Base-by-base conservation (phyloP, 1,140 invertebrate species). In the Drosophila albomicans region DNA sequence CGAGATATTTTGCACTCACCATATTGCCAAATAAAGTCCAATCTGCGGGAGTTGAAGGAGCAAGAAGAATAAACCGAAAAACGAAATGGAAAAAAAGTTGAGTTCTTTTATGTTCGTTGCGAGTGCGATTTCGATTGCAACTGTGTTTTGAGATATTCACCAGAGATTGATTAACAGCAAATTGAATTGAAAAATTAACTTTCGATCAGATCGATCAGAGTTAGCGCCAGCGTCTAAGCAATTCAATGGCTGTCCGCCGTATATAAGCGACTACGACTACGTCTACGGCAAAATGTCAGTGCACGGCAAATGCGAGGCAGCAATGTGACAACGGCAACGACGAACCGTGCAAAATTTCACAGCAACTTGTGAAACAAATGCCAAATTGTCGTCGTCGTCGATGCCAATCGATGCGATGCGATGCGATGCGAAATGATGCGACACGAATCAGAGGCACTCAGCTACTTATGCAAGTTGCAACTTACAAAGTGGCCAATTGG, bases 111-210 rank as follows among this genome's bases (percentile, higher is more conserved):
- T 25, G 20, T 4, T 25, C 20, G 3, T 20, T 3, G 20, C 1
- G 20, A 20, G 20, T 20, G 20, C 20, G 6, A 38, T 8, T 38
- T 2, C 35, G 35, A 3, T 38, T 3, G 7, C 8, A 38, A 38
- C 10, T 45, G 0, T 8, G 32, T 35, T 66, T 56, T 52, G 41
- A 58, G 54, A 71, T 75, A 78, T 70, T 63, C 78, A 79, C 75
- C 79, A 68, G 81, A 35, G 59, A 43, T 61, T 70, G 64, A 82
- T 75, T 73, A 80, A 43, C 48, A 71, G 35, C 52, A 56, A 77
- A 70, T 69, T 78, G 74, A 82, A 63, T 69, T 75, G 74, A 82
- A 65, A 68, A 74, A 78, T 75, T 75, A 73, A 78, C 65, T 74
- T 76, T 81, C 66, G 71, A 78, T 84, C 73, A 75, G 79, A 82